phyloP scores from a whole-genome alignment of 1,140 invertebrate species.

The Rhopalosiphum padi region DNA sequence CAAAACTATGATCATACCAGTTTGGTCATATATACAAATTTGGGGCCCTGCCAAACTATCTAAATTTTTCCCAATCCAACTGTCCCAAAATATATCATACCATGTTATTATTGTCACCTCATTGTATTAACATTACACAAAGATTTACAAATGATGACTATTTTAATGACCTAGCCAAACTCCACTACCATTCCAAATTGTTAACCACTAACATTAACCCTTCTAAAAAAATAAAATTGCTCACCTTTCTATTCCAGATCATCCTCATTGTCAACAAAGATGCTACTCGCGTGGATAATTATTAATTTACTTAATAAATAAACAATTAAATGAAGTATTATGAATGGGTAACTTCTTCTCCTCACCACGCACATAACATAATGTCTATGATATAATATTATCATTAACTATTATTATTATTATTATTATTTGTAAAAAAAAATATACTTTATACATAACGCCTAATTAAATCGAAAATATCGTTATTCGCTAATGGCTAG shows the following conservation, averaged over 20 bases:
- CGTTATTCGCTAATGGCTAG: not conserved
- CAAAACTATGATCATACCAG: not conserved
- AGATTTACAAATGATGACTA: not conserved
- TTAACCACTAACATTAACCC: not conserved
- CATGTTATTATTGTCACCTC: not conserved
- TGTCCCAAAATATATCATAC: not conserved
- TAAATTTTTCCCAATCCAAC: not conserved
- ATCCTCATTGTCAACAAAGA: not conserved
- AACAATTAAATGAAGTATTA: not conserved
- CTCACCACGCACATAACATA: not conserved
- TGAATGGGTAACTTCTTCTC: not conserved
- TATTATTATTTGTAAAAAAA: not conserved
- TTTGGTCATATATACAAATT: not conserved
- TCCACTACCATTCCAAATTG: not conserved
- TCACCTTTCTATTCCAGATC: not conserved
- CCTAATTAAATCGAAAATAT: not conserved
- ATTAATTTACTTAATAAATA: not conserved
- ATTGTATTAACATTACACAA: slow-evolving; percentile 11
- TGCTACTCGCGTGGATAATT: not conserved
- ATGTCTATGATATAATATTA: not conserved
- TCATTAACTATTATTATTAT: not conserved
- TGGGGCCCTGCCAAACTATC: not conserved
- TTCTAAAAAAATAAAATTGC: not conserved
- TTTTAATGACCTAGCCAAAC: not conserved
- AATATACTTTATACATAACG: not conserved